These are phyloP conservation scores for Phalacrocorax carbo DNA, from an alignment of 2,113 vertebrate genomes.

Conservation along the genomic window DNA sequence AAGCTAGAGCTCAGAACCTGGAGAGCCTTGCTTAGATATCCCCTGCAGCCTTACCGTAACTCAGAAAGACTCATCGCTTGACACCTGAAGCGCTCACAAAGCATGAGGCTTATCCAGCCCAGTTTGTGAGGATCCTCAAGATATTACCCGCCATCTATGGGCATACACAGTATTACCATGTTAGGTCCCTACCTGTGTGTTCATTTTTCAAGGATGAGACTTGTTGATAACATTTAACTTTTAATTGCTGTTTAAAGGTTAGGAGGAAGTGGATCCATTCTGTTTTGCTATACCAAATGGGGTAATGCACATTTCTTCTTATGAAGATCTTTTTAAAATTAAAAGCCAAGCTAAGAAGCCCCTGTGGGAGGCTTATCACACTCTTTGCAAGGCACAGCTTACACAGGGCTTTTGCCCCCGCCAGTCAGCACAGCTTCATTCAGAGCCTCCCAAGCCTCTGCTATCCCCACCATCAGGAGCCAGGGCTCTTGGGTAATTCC, in stretches of 20 bases:
- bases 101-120: background rate
- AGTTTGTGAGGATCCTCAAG: accelerated
- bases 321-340: background rate
- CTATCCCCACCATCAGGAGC: background rate
- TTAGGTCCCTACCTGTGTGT: accelerated
- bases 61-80: too few relatives aligned
- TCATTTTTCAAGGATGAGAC: background rate
- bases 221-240: background rate
- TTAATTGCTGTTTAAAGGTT: background rate
- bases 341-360: background rate
- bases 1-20: background rate
- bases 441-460: accelerated
- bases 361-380: accelerated
- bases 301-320: background rate
- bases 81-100: accelerated
- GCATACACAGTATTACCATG: accelerated
- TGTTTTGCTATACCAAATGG: background rate
- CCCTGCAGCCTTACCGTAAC: accelerated
- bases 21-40: accelerated
- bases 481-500: background rate
- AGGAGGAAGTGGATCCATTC: background rate
- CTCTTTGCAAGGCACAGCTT: background rate
- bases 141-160: background rate
- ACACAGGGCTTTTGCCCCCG: background rate
- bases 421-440: background rate